Percentiles rank a stretch among this genome's conserved stretches.
Evolutionary conservation across 1,140 invertebrate species (phyloP).

Genomic region (Caenorhabditis tropicalis): DNA sequence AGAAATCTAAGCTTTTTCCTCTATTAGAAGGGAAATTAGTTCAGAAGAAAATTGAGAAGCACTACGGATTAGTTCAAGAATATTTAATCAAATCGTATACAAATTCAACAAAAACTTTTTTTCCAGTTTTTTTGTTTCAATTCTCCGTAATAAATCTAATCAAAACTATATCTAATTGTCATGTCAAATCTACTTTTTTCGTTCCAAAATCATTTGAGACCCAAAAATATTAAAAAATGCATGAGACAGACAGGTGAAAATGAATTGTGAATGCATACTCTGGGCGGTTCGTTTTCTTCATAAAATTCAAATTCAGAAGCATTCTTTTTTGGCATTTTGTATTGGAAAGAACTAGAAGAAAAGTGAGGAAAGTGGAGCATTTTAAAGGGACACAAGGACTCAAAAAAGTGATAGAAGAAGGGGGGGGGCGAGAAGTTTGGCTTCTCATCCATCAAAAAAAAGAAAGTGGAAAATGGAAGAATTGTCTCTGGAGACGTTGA

Average conservation of each 20-base stretch:
- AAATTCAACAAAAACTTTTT: too few relatives aligned
- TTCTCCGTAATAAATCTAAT: too few relatives aligned
- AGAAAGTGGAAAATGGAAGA: not conserved
- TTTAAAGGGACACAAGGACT: conserved; percentile 7
- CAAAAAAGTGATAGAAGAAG: not conserved
- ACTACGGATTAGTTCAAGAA: too few relatives aligned
- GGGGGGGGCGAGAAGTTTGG: not conserved
- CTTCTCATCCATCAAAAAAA: conserved; percentile 42
- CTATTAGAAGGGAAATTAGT: too few relatives aligned
- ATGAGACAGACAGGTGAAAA: conserved; percentile 15
- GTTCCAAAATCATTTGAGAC: not conserved
- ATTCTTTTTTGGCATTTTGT: not conserved
- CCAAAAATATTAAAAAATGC: conserved; percentile 3
- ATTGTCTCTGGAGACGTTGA: conserved; percentile 2
- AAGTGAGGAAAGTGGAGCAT: not conserved
- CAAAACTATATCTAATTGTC: not conserved
- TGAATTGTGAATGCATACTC: not conserved
- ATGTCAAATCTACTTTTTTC: not conserved
- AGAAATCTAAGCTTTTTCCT: too few relatives aligned
- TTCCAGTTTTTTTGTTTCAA: too few relatives aligned
- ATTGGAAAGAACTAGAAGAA: not conserved
- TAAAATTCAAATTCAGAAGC: not conserved
- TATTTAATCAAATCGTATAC: too few relatives aligned
- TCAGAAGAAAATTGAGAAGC: too few relatives aligned
- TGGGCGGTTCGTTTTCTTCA: not conserved